Conservation (phyloP, 1,140 invertebrate species). For the Drosophila grimshawi region DNA sequence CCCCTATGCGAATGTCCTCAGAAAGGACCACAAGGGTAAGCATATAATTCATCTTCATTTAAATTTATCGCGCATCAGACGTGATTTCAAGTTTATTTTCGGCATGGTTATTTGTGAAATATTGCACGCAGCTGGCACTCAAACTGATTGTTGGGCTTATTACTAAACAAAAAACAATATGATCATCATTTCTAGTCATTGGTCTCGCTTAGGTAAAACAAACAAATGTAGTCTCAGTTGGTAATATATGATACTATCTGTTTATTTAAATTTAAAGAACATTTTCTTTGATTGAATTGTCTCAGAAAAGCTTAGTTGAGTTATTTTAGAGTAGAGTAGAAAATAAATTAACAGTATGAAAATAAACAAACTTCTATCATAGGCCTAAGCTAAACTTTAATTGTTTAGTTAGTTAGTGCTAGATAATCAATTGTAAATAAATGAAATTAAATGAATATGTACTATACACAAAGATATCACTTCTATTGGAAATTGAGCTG, state of each 20-base stretch:
- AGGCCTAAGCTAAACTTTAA: neutral
- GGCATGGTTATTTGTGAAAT: constrained; percentile 1
- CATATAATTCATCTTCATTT: constrained; percentile 28
- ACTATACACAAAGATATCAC: too few species aligned
- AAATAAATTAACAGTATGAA: neutral
- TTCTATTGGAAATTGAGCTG: too few species aligned
- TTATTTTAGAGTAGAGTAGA: too few species aligned
- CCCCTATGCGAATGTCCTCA: neutral
- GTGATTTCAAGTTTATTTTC: constrained; percentile 5
- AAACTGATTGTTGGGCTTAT: neutral
- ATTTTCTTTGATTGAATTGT: neutral
- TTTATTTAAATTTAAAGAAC: neutral
- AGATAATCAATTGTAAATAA: too few species aligned
- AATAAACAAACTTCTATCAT: neutral
- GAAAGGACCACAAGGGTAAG: constrained; percentile 24
- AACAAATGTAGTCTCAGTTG: neutral
- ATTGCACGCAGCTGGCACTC: constrained; percentile 2
- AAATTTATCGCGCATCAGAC: constrained; percentile 8
- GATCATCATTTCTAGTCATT: neutral
- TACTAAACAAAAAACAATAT: neutral
- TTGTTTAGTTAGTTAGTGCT: too few species aligned
- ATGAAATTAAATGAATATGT: too few species aligned
- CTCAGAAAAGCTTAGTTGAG: too few species aligned
- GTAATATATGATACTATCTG: neutral
- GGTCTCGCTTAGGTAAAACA: neutral